Conservation (phyloP, 2,113 vertebrate genomes). For the Rhinoderma darwinii region DNA sequence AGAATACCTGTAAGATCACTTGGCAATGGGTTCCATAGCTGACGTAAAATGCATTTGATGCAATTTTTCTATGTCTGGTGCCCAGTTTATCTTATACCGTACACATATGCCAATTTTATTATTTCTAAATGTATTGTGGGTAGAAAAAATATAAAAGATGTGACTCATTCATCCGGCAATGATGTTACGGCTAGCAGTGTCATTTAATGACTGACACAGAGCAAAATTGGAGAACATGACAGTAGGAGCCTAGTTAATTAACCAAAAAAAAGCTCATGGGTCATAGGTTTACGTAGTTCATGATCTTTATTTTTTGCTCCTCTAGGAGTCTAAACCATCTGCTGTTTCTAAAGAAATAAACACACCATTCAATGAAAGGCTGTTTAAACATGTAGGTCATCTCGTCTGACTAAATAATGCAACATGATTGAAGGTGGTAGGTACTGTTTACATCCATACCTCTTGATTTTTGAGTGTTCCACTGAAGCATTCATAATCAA, state of each 20-base stretch:
- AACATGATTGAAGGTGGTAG: constrained; percentile 41
- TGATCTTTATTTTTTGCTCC: neutral
- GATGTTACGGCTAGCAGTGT: constrained; percentile 6
- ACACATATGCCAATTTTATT: neutral
- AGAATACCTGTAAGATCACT: too few relatives aligned
- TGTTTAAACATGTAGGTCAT: constrained; percentile 52
- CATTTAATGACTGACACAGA: constrained; percentile 18
- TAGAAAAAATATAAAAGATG: neutral
- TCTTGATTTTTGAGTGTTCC: constrained; percentile 22
- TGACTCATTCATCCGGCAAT: constrained; percentile 37
- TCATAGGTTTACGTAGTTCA: constrained; percentile 17
- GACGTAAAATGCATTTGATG: too few relatives aligned
- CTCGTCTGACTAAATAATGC: constrained; percentile 30
- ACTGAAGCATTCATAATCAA: constrained; percentile 31
- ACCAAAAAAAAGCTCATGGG: constrained; percentile 24
- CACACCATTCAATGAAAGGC: neutral
- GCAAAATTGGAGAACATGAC: constrained; percentile 37
- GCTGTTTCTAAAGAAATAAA: constrained; percentile 4
- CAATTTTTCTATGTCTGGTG: too few relatives aligned
- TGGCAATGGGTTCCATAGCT: too few relatives aligned
- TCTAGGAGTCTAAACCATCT: neutral
- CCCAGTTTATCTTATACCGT: too few relatives aligned
- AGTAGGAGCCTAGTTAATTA: constrained; percentile 40
- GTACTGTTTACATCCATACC: constrained; percentile 8
- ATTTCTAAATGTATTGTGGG: neutral